Base-by-base conservation (phyloP, 2,797 vertebrate genomes). In the Gastrophryne carolinensis region DNA sequence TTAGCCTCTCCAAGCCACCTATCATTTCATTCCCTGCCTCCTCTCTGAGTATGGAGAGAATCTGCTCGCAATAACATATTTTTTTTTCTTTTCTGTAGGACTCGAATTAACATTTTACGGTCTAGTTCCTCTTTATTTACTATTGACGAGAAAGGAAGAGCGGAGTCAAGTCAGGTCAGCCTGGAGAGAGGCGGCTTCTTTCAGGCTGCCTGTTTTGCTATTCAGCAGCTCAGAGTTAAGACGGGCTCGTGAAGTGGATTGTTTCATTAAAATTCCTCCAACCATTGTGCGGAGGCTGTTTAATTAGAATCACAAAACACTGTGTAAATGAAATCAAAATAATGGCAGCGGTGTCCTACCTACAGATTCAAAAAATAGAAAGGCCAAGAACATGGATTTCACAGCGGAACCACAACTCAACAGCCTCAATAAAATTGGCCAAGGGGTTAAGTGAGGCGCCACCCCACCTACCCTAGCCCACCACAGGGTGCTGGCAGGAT, bases 21-120 rank as follows among this genome's bases (percentile, higher is more conserved):
- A 53, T 41, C 29, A 47, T 61, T 70, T 70, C 7, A 67, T 75
- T 75, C 69, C 73, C 73, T 75, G 56, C 3, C 23, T 68, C 41
- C 47, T 68, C 52, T 75, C 73, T 75, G 23, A 53, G 24, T 24
- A 41, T 15, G 49, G 63, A 76, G 21, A 23, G 62, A 76, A 64
- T 49, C n/a, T 47, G 11, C 58, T 34, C 56, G 21, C 24, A 66
- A 34, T 56, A 64, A 32, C 56, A 56, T 35, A 57, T 30, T 35
- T 60, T 61, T 54, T 57, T 27, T 35, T 47, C 24, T 35, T 60
- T 61, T 54, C 65, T 27, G 56, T 23, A 68, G 73, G 65, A 75
- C 23, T 47, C n/a, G 34, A 69, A 69, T 63, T 47, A 47, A 66
- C 73, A 76, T 62, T 70, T 68, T 63, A 62, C 63, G 39, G 61